phyloP scores from a whole-genome alignment of 2,113 vertebrate genomes.

The Ophthalmolycus amberensis region DNA sequence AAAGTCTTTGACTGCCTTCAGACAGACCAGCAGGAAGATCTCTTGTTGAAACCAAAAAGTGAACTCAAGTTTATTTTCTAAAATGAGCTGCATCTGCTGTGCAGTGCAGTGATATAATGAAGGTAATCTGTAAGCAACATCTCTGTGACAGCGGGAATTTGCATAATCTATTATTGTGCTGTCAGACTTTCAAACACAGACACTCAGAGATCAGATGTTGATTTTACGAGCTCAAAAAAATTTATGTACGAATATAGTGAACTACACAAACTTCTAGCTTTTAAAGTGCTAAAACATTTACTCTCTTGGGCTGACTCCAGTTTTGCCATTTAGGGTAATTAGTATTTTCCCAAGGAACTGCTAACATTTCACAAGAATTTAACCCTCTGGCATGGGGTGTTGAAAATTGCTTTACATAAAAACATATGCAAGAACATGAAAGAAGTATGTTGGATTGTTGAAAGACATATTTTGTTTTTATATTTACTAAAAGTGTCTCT shows the following conservation, averaged over 20 bases:
- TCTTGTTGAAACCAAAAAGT: neutral
- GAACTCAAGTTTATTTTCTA: neutral
- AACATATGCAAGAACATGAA: neutral
- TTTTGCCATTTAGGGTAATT: neutral
- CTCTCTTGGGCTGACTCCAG: neutral
- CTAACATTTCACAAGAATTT: neutral
- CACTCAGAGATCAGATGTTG: constrained; percentile 15
- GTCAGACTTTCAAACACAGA: constrained; percentile 18
- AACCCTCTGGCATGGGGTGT: neutral
- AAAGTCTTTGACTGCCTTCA: neutral
- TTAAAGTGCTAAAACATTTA: constrained; percentile 4
- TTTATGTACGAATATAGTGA: neutral
- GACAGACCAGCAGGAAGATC: neutral
- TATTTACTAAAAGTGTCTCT: neutral
- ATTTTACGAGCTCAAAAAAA: constrained; percentile 11
- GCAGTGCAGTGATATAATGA: neutral
- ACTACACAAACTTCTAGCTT: neutral
- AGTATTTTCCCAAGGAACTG: neutral
- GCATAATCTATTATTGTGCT: constrained; percentile 25
- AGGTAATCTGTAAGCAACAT: constrained; percentile 18
- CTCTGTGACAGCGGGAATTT: constrained; percentile 28
- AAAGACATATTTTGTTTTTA: neutral
- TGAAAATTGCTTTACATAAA: neutral
- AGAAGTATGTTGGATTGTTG: neutral
- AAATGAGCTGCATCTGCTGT: neutral